phyloP scores from a whole-genome alignment of 2,888 invertebrate species.

The Epinotia demarniana region DNA sequence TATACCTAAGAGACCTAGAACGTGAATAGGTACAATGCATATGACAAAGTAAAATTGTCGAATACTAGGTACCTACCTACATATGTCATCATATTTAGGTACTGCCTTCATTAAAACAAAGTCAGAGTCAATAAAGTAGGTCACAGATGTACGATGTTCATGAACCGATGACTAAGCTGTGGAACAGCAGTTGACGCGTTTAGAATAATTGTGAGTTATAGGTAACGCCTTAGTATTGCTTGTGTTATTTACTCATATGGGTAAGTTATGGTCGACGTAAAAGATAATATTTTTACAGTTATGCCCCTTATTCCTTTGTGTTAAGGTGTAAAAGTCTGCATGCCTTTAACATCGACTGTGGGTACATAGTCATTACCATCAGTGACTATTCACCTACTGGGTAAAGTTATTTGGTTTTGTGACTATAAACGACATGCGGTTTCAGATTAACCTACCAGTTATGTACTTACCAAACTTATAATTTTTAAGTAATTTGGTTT shows the following conservation, averaged over 20 bases:
- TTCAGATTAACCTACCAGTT: too few relatives aligned
- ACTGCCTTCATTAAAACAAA: conserved; percentile 16
- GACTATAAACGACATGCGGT: too few relatives aligned
- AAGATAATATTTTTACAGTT: too few relatives aligned
- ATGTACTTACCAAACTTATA: too few relatives aligned
- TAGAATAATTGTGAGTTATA: conserved; percentile 16
- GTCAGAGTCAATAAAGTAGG: conserved; percentile 27
- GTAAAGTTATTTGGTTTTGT: too few relatives aligned
- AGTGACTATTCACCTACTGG: too few relatives aligned
- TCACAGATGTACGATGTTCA: conserved; percentile 15
- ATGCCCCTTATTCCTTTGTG: too few relatives aligned
- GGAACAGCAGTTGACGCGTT: conserved; percentile 12
- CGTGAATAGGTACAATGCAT: not conserved
- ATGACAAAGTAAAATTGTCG: not conserved
- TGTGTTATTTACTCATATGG: not conserved
- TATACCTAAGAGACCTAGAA: too few relatives aligned
- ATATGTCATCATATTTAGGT: not conserved
- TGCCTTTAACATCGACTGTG: too few relatives aligned
- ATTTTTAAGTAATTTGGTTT: too few relatives aligned
- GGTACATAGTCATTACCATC: too few relatives aligned
- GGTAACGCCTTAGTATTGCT: conserved; percentile 5
- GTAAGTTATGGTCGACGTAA: not conserved
- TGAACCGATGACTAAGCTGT: conserved; percentile 18
- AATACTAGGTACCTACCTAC: not conserved
- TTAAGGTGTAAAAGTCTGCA: too few relatives aligned